Evolutionary conservation across 2,888 invertebrate species (phyloP).

Genomic region (Synergus umbraculus): DNA sequence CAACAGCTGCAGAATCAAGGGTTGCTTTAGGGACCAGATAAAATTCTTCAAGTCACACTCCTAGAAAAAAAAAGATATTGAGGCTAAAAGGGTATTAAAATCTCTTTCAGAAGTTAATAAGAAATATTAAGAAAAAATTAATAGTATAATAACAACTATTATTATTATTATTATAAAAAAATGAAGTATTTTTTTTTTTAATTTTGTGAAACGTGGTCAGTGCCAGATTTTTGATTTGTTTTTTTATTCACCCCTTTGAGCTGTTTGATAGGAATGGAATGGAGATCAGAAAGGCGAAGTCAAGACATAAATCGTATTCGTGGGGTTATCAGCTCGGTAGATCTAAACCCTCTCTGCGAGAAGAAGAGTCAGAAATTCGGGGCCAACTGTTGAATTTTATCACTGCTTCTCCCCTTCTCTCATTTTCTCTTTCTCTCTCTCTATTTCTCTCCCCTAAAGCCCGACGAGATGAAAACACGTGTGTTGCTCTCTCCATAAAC

Average conservation of each 20-base stretch:
- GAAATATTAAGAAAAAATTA: no score
- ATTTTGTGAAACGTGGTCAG: not conserved
- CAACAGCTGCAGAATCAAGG: slow-evolving; percentile 57
- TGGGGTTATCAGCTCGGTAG: slow-evolving; percentile 53
- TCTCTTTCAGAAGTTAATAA: no score
- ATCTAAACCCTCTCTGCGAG: slow-evolving; percentile 49
- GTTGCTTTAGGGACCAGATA: slow-evolving; percentile 31
- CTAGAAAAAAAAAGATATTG: not conserved
- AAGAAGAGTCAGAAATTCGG: slow-evolving; percentile 48
- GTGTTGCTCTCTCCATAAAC: slow-evolving; percentile 42
- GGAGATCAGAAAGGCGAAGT: slow-evolving; percentile 22
- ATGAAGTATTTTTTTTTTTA: no score
- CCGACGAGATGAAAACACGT: slow-evolving; percentile 50
- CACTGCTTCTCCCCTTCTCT: slow-evolving; percentile 57
- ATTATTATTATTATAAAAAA: no score
- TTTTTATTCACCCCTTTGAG: not conserved
- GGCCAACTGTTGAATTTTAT: slow-evolving; percentile 61
- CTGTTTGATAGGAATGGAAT: not conserved
- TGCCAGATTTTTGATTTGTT: not conserved
- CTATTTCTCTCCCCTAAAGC: slow-evolving; percentile 54
- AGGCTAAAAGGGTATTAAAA: no score
- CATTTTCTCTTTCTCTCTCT: slow-evolving; percentile 55
- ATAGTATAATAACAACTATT: no score
- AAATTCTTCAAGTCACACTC: not conserved
- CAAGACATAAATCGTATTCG: slow-evolving; percentile 53